Percentiles rank a stretch among this genome's conserved stretches.
Evolutionary conservation across 2,797 vertebrate genomes (phyloP).

Genomic region (Chiloscyllium punctatum): DNA sequence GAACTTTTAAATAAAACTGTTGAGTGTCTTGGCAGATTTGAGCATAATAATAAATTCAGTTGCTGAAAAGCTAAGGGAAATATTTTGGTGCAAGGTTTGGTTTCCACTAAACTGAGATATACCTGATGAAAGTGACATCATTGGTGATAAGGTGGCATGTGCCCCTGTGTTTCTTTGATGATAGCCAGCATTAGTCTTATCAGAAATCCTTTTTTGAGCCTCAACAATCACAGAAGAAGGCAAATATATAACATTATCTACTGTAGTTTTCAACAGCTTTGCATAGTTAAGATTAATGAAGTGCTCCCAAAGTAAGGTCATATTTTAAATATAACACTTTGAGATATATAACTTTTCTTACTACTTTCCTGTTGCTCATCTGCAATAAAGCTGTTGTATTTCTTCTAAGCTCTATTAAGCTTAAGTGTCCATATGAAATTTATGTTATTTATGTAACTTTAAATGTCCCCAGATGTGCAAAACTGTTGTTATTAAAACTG

Average conservation of each 20-base stretch:
- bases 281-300: slow-evolving; percentile 22
- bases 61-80: neutral
- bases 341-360: neutral
- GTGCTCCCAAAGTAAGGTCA: neutral
- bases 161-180: slow-evolving; percentile 68
- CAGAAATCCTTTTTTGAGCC: slow-evolving; percentile 53
- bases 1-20: neutral
- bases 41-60: neutral
- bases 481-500: neutral
- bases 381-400: neutral
- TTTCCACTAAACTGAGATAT: neutral
- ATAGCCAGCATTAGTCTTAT: slow-evolving; percentile 62
- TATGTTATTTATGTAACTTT: neutral
- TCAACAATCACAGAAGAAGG: slow-evolving; percentile 13
- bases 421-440: neutral
- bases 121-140: neutral
- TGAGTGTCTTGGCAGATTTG: neutral
- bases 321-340: neutral
- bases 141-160: slow-evolving; percentile 68
- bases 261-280: neutral
- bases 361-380: neutral
- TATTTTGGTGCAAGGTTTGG: neutral
- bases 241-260: slow-evolving; percentile 19
- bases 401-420: neutral
- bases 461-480: neutral